Evolutionary conservation across 2,888 invertebrate species (phyloP), one percentile per base, ranked within the genome.

Genomic region (Lampropteryx suffumata): DNA sequence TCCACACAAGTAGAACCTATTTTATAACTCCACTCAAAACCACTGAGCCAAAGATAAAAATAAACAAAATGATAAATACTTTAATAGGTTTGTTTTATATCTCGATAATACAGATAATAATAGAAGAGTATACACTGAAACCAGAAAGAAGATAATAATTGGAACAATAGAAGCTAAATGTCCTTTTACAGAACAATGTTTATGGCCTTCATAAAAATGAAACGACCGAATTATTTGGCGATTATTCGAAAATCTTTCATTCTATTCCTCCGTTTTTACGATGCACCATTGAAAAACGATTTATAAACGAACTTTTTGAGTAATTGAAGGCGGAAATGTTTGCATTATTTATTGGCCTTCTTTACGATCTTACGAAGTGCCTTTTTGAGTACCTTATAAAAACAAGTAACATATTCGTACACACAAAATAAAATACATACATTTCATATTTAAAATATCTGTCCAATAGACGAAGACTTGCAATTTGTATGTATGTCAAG

Each of bases 131-230:
- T 42, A 42, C 36, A 33, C 39, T 13, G n/a, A 43, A 33, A 26
- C 35, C 39, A 13, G 34, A 30, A 52, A 14, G 37, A 33, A 44
- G 27, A 37, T 48, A 48, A 44, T 62, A 62, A 62, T 59, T 62
- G 57, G 52, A 45, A 55, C 55, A 42, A 54, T 55, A 62, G 61
- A 50, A 56, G 54, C 62, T 62, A 62, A 62, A 62, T 62, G 62
- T 44, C 52, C 44, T 62, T 62, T 62, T 62, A 62, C 57, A 39
- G 59, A 48, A 26, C 59, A 54, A 58, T 59, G 57, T 62, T 61
- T 62, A 62, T 47, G 56, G 50, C 52, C 40, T 41, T 50, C 59
- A 57, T 62, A 62, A 62, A 59, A 57, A 56, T 58, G 56, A 59
- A 56, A 59, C 52, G 59, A 59, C 59, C 54, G 54, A 62, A 53